Base-by-base conservation (phyloP, 2,888 invertebrate genomes). In the Fabriciana adippe region DNA sequence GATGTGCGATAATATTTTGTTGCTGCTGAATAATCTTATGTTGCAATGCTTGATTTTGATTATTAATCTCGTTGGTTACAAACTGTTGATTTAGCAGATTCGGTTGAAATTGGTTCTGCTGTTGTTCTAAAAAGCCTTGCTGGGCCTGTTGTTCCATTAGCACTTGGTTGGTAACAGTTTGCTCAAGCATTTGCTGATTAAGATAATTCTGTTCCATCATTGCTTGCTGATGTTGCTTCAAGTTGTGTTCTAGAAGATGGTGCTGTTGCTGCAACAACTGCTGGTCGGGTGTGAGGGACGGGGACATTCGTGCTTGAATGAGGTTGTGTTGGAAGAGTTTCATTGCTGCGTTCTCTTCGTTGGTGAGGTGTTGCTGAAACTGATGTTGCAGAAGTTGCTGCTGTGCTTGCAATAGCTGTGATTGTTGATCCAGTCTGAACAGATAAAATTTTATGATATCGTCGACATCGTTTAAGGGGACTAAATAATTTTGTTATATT, bases 261-360 rank as follows among this genome's bases (percentile, higher is more conserved):
- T 66, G 66, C 48, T 89, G 89, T 64, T 86, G 88, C 69, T 87
- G 82, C 16, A 88, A 74, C 51, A 83, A 76, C 62, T 86, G 86
- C 73, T 88, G 88, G 66, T 87, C 87, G 1, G 84, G 67, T 50
- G 76, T 74, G 54, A 87, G 72, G 35, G 81, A 78, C 14, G 93
- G 93, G 18, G 93, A 90, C 75, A 91, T 88, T 67, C 93, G 79
- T 53, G 91, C 89, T 75, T 93, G 94, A 79, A 94, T 92, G 55
- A 93, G 87, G 74, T 94, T 94, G 73, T 94, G 94, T 71, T 94
- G 94, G 50, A 94, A 86, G 70, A 94, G 89, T 78, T 94, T 94
- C 84, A 94, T 92, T 54, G 93, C 90, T 59, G 93, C 57, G 8
- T 57, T 89, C 73, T 93, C 92, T 67, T 91, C 91, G 71, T 87